Percentiles rank a stretch among this genome's conserved stretches.
These are phyloP conservation scores for Andrena praecox DNA, from an alignment of 2,888 invertebrate species.

Conservation along the genomic window DNA sequence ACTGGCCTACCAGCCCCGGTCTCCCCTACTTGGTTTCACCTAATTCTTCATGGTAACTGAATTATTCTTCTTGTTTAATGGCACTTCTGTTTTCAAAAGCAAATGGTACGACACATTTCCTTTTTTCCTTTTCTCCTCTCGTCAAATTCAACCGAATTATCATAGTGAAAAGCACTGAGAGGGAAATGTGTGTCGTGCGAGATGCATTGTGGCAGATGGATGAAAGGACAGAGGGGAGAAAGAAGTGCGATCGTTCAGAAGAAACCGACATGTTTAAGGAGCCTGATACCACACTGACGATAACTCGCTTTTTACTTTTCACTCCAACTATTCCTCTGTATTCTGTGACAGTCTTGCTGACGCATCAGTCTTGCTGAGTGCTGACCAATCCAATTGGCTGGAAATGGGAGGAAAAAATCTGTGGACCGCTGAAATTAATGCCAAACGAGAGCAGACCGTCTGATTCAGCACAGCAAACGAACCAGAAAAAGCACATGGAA, in stretches of 20 bases:
- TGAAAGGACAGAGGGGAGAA: background rate
- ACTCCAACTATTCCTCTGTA: constrained; percentile 8
- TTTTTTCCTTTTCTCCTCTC: background rate
- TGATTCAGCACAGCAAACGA: constrained; percentile 25
- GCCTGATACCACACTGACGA: background rate
- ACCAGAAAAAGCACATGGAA: constrained; percentile 17
- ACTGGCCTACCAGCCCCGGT: too few species aligned
- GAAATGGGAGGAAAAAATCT: constrained; percentile 31
- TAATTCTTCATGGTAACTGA: background rate
- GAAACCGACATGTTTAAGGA: background rate
- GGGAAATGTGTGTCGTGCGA: background rate
- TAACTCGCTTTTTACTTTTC: constrained; percentile 13
- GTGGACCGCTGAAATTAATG: constrained; percentile 27
- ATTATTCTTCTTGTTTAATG: background rate
- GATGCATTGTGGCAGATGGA: background rate
- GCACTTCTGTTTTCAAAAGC: background rate
- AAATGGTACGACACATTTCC: background rate
- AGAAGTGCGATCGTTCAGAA: background rate
- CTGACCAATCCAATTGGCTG: constrained; percentile 29
- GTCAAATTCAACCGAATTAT: background rate
- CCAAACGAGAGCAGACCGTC: constrained; percentile 2
- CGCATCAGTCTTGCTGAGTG: too few species aligned
- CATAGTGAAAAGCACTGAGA: background rate
- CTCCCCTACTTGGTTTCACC: too few species aligned
- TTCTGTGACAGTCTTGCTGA: constrained; percentile 26